Evolutionary conservation across 2,113 vertebrate genomes (phyloP).

Genomic region (Pandion haliaetus): DNA sequence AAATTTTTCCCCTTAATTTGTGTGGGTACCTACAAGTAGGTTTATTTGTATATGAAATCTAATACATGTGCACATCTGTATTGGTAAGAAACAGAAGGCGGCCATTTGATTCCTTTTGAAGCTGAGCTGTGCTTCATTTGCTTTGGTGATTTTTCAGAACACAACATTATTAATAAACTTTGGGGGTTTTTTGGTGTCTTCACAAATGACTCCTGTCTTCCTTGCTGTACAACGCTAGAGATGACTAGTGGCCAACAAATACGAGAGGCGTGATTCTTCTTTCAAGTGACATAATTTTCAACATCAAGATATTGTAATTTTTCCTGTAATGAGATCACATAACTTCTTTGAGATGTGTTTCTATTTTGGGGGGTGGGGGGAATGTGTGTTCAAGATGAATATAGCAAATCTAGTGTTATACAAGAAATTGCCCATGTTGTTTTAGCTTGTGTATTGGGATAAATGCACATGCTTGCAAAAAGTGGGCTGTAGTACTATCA

Average conservation of each 20-base stretch:
- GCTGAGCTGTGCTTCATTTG: not conserved
- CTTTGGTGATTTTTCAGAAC: not conserved
- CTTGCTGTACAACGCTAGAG: not conserved
- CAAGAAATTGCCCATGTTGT: not conserved
- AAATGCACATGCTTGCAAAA: not conserved
- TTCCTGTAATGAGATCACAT: not conserved
- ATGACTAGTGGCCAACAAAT: not conserved
- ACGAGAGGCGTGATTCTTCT: not conserved
- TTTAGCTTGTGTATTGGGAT: not conserved
- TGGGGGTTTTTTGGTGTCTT: not conserved
- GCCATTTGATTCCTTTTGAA: not conserved
- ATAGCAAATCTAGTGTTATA: not conserved
- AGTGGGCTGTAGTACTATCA: not conserved
- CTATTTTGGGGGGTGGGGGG: rapidly evolving
- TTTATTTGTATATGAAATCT: not conserved
- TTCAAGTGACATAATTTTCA: rapidly evolving
- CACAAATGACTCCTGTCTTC: too few relatives aligned
- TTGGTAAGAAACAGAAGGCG: not conserved
- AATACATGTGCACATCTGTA: not conserved
- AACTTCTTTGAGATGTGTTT: not conserved
- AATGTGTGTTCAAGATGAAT: not conserved
- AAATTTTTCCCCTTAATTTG: not conserved
- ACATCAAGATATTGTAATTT: not conserved
- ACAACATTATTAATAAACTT: not conserved
- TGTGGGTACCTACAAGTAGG: not conserved